Conservation (phyloP, 2,113 vertebrate genomes). For the Paraplagusia blochii region DNA sequence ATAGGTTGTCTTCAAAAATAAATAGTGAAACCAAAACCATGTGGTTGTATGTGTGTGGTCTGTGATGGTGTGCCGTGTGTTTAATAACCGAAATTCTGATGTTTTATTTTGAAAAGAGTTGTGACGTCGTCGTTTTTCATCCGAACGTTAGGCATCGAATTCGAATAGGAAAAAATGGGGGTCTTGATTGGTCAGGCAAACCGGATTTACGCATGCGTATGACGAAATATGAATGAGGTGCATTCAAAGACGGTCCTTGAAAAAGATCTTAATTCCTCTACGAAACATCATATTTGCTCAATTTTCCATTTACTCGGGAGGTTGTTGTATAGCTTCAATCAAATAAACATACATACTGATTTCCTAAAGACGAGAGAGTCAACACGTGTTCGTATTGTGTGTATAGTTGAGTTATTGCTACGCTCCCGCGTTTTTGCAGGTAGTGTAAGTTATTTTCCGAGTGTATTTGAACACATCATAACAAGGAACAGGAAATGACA, state of each 20-base stretch:
- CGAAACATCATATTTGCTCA: neutral
- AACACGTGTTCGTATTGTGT: too few species aligned
- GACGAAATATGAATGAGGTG: neutral
- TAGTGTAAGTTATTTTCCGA: slow-evolving; percentile 1
- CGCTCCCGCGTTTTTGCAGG: neutral
- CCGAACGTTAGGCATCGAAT: slow-evolving; percentile 3
- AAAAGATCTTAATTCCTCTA: neutral
- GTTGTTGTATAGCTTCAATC: too few species aligned
- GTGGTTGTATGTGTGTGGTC: slow-evolving; percentile 52
- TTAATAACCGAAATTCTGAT: neutral
- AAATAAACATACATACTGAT: too few species aligned
- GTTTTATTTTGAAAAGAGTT: neutral
- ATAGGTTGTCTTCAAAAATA: slow-evolving; percentile 98
- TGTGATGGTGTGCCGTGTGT: slow-evolving; percentile 25
- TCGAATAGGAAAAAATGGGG: slow-evolving; percentile 23
- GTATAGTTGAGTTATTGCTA: neutral
- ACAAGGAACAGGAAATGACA: slow-evolving; percentile 39
- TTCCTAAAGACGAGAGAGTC: too few species aligned
- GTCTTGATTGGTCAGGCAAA: slow-evolving; percentile 14
- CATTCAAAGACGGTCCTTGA: neutral
- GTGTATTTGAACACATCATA: slow-evolving; percentile 38
- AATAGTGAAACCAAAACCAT: slow-evolving; percentile 90
- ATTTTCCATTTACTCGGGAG: too few species aligned
- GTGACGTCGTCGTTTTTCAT: neutral
- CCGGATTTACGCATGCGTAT: slow-evolving; percentile 38